Evolutionary conservation across 2,113 vertebrate genomes (phyloP).

Genomic region (Rattus rattus): DNA sequence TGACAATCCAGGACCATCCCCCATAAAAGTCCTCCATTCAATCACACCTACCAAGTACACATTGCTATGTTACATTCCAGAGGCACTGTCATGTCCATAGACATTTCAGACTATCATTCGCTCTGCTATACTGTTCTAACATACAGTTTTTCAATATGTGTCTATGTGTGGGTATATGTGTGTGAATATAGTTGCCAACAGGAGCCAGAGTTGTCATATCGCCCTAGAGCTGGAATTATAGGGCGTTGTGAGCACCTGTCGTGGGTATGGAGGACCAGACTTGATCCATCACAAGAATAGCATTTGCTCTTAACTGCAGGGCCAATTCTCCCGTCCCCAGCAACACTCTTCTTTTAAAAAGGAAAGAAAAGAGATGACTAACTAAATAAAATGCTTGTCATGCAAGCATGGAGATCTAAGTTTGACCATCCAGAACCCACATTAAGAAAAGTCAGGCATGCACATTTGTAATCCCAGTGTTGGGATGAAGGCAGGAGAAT

Average conservation of each 20-base stretch:
- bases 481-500: not conserved
- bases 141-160: not conserved
- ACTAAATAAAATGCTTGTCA: not conserved
- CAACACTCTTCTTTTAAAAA: not conserved
- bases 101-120: not conserved
- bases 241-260: not conserved
- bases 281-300: not conserved
- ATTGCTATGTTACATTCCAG: not conserved
- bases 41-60: not conserved
- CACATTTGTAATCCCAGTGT: not conserved
- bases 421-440: not conserved
- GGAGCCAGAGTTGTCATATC: not conserved
- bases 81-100: not conserved
- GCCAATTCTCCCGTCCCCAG: not conserved
- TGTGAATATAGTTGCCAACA: not conserved
- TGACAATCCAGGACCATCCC: not conserved
- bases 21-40: not conserved
- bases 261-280: not conserved
- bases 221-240: not conserved
- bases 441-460: not conserved
- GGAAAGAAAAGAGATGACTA: not conserved
- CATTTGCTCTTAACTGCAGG: not conserved
- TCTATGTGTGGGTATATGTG: not conserved
- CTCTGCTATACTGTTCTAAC: not conserved
- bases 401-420: no score